Conservation (phyloP, 2,888 invertebrate species). For the Zygogramma bicolorata region DNA sequence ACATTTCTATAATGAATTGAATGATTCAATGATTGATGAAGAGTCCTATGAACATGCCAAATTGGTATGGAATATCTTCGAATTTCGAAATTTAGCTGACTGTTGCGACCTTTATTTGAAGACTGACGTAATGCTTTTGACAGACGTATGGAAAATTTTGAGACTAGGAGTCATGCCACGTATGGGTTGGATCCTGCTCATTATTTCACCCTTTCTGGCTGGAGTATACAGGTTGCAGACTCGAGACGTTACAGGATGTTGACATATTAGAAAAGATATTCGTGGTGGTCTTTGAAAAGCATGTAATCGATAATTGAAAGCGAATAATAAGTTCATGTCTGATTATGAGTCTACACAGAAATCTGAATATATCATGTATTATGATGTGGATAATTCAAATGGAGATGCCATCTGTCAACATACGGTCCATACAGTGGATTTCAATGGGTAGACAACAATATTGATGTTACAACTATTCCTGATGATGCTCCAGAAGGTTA, state of each 20-base stretch:
- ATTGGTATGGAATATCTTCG: conserved; percentile 50
- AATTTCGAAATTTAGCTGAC: conserved; percentile 48
- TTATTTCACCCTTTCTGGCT: conserved; percentile 5
- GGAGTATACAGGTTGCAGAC: conserved; percentile 49
- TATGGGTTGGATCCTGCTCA: conserved; percentile 8
- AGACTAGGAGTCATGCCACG: conserved; percentile 28
- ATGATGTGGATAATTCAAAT: conserved; percentile 41
- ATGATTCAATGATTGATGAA: conserved; percentile 6
- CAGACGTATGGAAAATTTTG: conserved; percentile 57
- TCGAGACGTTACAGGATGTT: conserved; percentile 51
- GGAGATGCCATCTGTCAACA: conserved; percentile 42
- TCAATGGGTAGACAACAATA: conserved; percentile 19
- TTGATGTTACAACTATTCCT: conserved; percentile 24
- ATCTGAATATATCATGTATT: conserved; percentile 51
- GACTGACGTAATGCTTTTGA: conserved; percentile 52
- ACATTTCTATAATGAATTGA: conserved; percentile 17
- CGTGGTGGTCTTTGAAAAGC: conserved; percentile 21
- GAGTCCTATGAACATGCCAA: conserved; percentile 48
- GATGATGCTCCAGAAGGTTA: conserved; percentile 36
- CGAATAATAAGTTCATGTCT: conserved; percentile 57
- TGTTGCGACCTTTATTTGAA: conserved; percentile 52
- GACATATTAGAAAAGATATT: conserved; percentile 46
- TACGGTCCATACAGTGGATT: conserved; percentile 49
- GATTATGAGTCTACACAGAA: conserved; percentile 49
- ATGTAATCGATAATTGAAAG: conserved; percentile 11